These are phyloP conservation scores for Hippocampus kuda DNA, from an alignment of 2,797 vertebrate genomes.

Conservation along the genomic window DNA sequence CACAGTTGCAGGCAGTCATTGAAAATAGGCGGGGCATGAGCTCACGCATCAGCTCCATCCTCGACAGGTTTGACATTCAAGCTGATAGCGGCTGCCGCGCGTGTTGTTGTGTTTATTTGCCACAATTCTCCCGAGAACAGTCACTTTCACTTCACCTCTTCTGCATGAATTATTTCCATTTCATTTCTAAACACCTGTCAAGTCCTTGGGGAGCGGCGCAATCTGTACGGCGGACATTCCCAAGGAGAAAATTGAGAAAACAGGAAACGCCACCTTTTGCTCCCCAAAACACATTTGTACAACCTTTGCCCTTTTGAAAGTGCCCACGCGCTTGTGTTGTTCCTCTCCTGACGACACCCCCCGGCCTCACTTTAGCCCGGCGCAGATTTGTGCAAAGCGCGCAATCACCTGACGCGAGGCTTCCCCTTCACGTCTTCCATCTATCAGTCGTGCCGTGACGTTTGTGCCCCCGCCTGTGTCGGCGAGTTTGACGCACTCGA, in stretches of 20 bases:
- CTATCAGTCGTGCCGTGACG: conserved; percentile 46
- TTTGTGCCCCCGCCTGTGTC: conserved; percentile 32
- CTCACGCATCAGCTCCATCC: conserved; percentile 30
- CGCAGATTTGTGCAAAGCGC: conserved; percentile 38
- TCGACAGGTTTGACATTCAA: conserved; percentile 38
- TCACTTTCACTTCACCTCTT: conserved; percentile 2
- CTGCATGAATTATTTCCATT: not conserved
- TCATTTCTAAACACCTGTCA: not conserved
- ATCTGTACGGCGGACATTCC: not conserved
- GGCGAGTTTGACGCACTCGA: not conserved
- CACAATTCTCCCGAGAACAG: not conserved
- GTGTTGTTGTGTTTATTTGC: conserved; percentile 3
- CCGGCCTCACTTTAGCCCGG: conserved; percentile 44
- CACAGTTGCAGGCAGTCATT: conserved; percentile 54
- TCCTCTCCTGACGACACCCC: conserved; percentile 42
- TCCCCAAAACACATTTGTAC: conserved; percentile 14
- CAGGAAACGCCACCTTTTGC: not conserved
- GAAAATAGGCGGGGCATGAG: conserved; percentile 31
- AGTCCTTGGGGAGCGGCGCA: not conserved
- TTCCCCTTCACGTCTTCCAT: conserved; percentile 43
- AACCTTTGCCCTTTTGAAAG: conserved; percentile 37
- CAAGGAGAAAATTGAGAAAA: not conserved
- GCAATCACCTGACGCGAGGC: conserved; percentile 35
- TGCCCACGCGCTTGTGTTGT: conserved; percentile 38
- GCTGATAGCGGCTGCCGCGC: conserved; percentile 12